Evolutionary conservation across 2,113 vertebrate genomes (phyloP).

Genomic region (Anser brachyrhynchus): DNA sequence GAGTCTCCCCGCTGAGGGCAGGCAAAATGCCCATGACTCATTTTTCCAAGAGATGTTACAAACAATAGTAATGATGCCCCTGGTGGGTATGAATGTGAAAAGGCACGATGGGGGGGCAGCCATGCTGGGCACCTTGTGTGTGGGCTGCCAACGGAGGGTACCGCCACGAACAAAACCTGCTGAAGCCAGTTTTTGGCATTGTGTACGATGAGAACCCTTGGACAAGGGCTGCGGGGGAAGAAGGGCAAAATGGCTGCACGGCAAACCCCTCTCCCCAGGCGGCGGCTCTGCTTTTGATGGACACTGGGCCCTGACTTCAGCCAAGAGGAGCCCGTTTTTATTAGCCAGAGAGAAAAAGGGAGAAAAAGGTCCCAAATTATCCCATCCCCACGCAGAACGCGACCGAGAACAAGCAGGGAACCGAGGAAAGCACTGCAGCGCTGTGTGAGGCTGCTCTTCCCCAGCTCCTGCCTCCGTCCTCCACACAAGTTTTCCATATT

Average conservation of each 20-base stretch:
- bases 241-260: background rate
- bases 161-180: background rate
- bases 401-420: background rate
- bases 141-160: slow-evolving; percentile 44
- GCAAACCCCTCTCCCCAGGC: background rate
- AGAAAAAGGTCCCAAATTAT: background rate
- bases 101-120: background rate
- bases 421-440: background rate
- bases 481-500: background rate
- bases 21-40: slow-evolving; percentile 37
- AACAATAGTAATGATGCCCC: slow-evolving; percentile 37
- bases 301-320: background rate
- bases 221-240: background rate
- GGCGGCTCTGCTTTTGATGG: background rate
- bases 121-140: slow-evolving; percentile 51
- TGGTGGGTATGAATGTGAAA: slow-evolving; percentile 37
- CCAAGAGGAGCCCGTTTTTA: background rate
- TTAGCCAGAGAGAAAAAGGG: accelerated
- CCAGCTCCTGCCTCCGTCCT: background rate
- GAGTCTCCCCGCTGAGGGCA: slow-evolving; percentile 23
- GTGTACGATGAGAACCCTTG: background rate
- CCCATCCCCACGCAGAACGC: background rate
- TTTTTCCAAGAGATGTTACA: slow-evolving; percentile 40
- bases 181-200: background rate
- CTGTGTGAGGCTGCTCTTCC: background rate